These are phyloP conservation scores for Geopemphigus sp. DNA, from an alignment of 1,140 invertebrate genomes.

Conservation along the genomic window DNA sequence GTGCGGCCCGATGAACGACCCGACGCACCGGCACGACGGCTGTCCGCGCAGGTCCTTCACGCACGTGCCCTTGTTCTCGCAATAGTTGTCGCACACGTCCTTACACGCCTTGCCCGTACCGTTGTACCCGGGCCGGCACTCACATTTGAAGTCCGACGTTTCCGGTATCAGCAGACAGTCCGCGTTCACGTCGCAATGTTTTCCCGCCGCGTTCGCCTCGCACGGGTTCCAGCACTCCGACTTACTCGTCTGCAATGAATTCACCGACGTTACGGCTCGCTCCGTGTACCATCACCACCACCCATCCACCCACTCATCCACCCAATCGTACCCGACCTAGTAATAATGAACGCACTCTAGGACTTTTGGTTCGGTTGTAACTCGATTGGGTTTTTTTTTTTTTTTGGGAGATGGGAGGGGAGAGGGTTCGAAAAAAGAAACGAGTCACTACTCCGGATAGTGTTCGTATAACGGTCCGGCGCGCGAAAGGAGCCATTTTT, in stretches of 20 bases:
- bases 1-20: slow-evolving; percentile 87
- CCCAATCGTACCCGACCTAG: too few species aligned
- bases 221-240: slow-evolving; percentile 90
- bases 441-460: too few species aligned
- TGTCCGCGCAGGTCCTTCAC: slow-evolving; percentile 79
- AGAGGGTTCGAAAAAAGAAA: too few species aligned
- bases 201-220: slow-evolving; percentile 76
- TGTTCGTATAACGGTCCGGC: too few species aligned
- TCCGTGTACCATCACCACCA: too few species aligned
- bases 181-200: slow-evolving; percentile 84
- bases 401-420: too few species aligned
- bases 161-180: slow-evolving; percentile 83
- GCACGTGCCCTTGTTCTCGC: slow-evolving; percentile 89
- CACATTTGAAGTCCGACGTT: slow-evolving; percentile 84
- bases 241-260: slow-evolving; percentile 65
- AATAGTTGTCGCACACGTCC: slow-evolving; percentile 85
- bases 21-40: slow-evolving; percentile 82
- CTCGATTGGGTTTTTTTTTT: too few species aligned
- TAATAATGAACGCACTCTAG: too few species aligned
- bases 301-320: too few species aligned
- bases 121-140: slow-evolving; percentile 92
- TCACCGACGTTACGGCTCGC: too few species aligned
- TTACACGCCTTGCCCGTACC: slow-evolving; percentile 76
- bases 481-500: too few species aligned
- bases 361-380: too few species aligned